These are phyloP conservation scores for Standfussiana lucernea DNA, from an alignment of 2,888 invertebrate species.

Conservation along the genomic window DNA sequence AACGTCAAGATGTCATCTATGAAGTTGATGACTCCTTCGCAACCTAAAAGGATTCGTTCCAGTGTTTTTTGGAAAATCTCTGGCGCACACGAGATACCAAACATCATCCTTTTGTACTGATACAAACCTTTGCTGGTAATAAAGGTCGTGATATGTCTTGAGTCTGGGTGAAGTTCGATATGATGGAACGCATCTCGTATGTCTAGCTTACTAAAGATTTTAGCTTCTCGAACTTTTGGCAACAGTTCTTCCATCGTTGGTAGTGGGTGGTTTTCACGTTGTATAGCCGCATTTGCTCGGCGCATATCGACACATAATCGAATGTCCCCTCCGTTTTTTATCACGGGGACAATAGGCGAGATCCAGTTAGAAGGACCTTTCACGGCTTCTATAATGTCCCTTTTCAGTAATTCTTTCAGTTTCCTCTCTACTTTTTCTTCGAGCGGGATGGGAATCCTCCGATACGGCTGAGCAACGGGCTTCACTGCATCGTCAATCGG, in stretches of 20 bases:
- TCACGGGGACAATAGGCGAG: not conserved
- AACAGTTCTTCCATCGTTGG: conserved; percentile 66
- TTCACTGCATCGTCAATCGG: too few species aligned
- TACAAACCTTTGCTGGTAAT: conserved; percentile 15
- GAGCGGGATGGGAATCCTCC: not conserved
- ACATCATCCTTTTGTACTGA: conserved; percentile 41
- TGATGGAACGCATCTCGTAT: conserved; percentile 48
- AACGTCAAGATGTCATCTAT: too few species aligned
- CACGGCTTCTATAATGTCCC: conserved; percentile 25
- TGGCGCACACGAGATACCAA: conserved; percentile 43
- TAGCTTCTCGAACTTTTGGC: conserved; percentile 35
- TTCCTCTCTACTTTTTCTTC: conserved; percentile 3
- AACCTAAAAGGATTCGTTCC: too few species aligned
- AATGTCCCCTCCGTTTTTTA: too few species aligned
- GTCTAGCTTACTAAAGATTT: conserved; percentile 41
- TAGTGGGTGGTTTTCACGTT: conserved; percentile 66
- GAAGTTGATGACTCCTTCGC: too few species aligned
- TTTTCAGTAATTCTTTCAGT: conserved; percentile 1
- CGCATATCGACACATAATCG: too few species aligned
- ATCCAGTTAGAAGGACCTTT: conserved; percentile 9
- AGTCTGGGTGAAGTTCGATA: conserved; percentile 27
- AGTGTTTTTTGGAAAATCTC: too few species aligned
- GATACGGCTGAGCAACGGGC: conserved; percentile 2
- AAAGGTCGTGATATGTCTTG: conserved; percentile 24
- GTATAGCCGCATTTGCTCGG: conserved; percentile 68